These are phyloP conservation scores for Drosophila ercepeae DNA, from an alignment of 1,140 invertebrate species.

Conservation along the genomic window DNA sequence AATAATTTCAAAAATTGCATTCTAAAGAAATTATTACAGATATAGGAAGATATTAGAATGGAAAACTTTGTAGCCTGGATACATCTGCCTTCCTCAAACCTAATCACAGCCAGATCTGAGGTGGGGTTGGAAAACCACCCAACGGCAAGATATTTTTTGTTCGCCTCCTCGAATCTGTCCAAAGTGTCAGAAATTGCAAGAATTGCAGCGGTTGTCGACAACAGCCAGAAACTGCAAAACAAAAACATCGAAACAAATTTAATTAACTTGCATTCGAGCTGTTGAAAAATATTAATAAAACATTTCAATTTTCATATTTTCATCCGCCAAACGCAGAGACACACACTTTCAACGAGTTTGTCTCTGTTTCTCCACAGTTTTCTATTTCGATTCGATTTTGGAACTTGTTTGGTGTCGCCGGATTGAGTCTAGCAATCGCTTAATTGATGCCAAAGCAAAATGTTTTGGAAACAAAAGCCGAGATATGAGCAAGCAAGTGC, in stretches of 20 bases:
- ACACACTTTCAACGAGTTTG: constrained; percentile 40
- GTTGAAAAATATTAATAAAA: constrained; percentile 78
- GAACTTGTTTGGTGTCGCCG: constrained; percentile 53
- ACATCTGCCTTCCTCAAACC: constrained; percentile 7
- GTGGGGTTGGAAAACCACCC: constrained; percentile 21
- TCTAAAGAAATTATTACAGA: too few species aligned
- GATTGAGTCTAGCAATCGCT: constrained; percentile 31
- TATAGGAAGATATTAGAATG: not conserved
- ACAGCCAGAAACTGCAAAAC: constrained; percentile 7
- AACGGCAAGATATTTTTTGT: constrained; percentile 40
- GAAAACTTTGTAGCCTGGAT: constrained; percentile 43
- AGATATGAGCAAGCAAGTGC: constrained; percentile 54
- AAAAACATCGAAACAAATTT: constrained; percentile 43
- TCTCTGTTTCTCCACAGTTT: constrained; percentile 7
- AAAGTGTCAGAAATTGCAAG: constrained; percentile 50
- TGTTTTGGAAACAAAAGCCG: constrained; percentile 73
- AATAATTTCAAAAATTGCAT: too few species aligned
- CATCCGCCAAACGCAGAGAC: constrained; percentile 28
- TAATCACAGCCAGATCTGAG: constrained; percentile 30
- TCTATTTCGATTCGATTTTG: constrained; percentile 5
- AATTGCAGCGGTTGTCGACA: constrained; percentile 41
- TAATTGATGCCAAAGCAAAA: constrained; percentile 71
- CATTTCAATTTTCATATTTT: constrained; percentile 74
- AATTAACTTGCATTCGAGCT: constrained; percentile 74
- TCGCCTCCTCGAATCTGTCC: constrained; percentile 45